Base-by-base conservation (phyloP, 2,888 invertebrate species). In the Phytoseiulus persimilis region DNA sequence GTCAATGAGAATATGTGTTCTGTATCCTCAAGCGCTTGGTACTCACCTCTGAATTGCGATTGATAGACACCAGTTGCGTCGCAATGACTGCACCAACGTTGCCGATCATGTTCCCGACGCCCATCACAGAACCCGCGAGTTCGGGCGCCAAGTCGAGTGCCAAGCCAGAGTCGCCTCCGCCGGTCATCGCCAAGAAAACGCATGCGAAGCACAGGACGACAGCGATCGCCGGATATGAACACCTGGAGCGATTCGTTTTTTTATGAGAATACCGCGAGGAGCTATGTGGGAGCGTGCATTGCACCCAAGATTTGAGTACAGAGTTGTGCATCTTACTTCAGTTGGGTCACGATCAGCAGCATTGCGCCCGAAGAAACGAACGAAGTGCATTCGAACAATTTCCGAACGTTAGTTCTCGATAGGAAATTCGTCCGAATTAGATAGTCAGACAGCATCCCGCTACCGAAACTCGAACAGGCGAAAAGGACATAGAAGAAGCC, bases 101-200 rank as follows among this genome's bases (percentile, higher is more conserved):
- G 32, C 87, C 87, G 45, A 87, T 23, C 87, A 32, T 87, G 32
- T 87, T 87, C 39, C 87, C 87, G 33, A 87, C 28, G 9, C 87
- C 87, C 87, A 87, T 87, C 87, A 87, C 87, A 5, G 87, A 87
- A 11, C 87, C 87, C 0, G 87, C 87, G 87, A 87, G 87, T 11
- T 87, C 87, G 39, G 87, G 87, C 6, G 87, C 87, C 33, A 87
- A 87, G n/a, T 87, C 87, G 32, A 87, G 87, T 6, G 87, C 87
- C 32, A 87, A n/a, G 11, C 32, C 87, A 11, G 32, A 6, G 33
- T 87, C 33, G 23, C 87, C 87, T n/a, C 87, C 87, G 11, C 87
- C 87, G 45, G 6, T 87, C 45, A 87, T 28, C 6, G 87, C 87
- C 32, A 87, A 0, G 87, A 33, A 39, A n/a, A 23, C 14, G 6